These are phyloP conservation scores for Rhinoderma darwinii DNA, from an alignment of 2,113 vertebrate species.

Conservation along the genomic window DNA sequence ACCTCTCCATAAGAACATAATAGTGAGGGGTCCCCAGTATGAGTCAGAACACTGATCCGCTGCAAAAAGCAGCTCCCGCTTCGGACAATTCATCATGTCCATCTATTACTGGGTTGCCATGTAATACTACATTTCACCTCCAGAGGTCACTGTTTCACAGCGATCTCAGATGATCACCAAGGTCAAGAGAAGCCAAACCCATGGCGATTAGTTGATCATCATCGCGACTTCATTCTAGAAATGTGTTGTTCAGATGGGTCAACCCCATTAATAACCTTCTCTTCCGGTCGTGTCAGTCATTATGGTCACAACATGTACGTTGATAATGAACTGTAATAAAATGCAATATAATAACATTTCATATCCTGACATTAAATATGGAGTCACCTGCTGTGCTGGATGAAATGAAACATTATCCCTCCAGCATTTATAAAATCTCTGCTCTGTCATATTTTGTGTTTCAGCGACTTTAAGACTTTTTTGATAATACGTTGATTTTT, in stretches of 20 bases:
- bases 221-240: background rate
- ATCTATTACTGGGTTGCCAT: no score
- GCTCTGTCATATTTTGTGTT: background rate
- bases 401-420: constrained; percentile 14
- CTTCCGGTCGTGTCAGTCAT: background rate
- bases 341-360: background rate
- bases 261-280: background rate
- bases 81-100: no score
- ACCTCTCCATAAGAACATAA: no score
- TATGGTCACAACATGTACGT: background rate
- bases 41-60: no score
- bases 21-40: no score
- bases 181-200: background rate
- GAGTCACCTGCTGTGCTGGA: background rate
- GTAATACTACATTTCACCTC: background rate
- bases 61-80: no score
- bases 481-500: constrained; percentile 43
- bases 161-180: background rate
- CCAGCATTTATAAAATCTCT: background rate
- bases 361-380: constrained; percentile 15
- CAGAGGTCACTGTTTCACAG: background rate
- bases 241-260: background rate
- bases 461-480: constrained; percentile 21
- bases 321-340: background rate
- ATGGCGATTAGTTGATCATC: no score